Conservation (phyloP, 2,888 invertebrate genomes). For the Amphiduros pacificus region DNA sequence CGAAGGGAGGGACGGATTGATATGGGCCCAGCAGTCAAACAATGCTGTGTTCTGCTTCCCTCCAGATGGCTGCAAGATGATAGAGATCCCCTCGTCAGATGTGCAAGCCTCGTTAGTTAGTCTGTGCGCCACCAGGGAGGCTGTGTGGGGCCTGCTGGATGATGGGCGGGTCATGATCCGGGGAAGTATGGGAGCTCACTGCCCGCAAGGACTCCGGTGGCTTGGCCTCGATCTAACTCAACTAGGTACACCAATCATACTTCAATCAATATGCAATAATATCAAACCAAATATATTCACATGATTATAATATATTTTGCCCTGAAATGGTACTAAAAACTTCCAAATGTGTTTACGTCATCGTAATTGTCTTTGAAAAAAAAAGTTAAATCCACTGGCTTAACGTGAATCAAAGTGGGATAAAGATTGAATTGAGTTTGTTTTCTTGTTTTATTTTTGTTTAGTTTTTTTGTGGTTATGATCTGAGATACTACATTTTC, state of each 20-base stretch:
- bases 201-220: constrained; percentile 61
- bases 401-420: background rate
- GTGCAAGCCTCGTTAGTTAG: constrained; percentile 35
- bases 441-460: background rate
- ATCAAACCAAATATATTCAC: too few species aligned
- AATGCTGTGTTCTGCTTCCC: constrained; percentile 58
- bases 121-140: constrained; percentile 57
- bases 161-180: constrained; percentile 60
- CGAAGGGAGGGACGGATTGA: constrained; percentile 36
- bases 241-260: constrained; percentile 52
- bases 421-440: background rate
- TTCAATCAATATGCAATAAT: too few species aligned
- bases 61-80: constrained; percentile 38
- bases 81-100: constrained; percentile 27
- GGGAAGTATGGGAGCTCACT: constrained; percentile 57
- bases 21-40: constrained; percentile 59
- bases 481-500: background rate
- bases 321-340: too few species aligned
- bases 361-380: too few species aligned
- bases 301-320: too few species aligned
- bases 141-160: constrained; percentile 62
- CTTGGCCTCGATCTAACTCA: constrained; percentile 59
- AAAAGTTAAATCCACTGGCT: too few species aligned
- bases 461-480: background rate
- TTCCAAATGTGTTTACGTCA: too few species aligned